Evolutionary conservation across 1,140 invertebrate species (phyloP).

Genomic region (Calosoma granatense): DNA sequence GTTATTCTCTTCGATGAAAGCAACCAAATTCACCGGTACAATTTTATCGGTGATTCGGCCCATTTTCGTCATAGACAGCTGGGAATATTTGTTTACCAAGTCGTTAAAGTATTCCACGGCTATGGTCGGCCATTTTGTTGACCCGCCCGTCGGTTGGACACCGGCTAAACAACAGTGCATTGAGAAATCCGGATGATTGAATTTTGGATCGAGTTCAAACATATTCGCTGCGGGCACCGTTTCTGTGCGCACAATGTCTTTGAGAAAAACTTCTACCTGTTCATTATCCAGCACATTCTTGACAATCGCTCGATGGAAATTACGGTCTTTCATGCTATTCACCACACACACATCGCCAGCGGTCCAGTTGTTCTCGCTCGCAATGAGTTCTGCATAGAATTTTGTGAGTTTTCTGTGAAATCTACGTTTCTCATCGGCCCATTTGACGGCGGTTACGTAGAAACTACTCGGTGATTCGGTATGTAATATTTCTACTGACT

Average conservation of each 20-base stretch:
- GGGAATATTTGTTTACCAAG: slow-evolving; percentile 12
- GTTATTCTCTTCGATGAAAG: not conserved
- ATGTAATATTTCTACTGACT: not conserved
- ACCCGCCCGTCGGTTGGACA: slow-evolving; percentile 20
- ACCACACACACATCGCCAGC: slow-evolving; percentile 14
- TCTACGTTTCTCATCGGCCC: not conserved
- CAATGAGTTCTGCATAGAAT: slow-evolving; percentile 1
- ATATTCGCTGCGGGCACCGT: slow-evolving; percentile 13
- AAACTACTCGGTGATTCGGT: not conserved
- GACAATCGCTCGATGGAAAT: slow-evolving; percentile 14
- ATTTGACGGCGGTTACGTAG: not conserved
- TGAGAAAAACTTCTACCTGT: slow-evolving; percentile 15
- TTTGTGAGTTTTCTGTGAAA: slow-evolving; percentile 9
- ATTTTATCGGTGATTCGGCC: slow-evolving; percentile 13
- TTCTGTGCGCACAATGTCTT: slow-evolving; percentile 11
- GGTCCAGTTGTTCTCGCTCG: not conserved
- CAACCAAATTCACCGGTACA: not conserved
- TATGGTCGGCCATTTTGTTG: slow-evolving; percentile 18
- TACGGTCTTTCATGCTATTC: slow-evolving; percentile 10
- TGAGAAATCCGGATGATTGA: slow-evolving; percentile 14
- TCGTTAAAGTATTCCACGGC: slow-evolving; percentile 20
- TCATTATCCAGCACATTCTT: slow-evolving; percentile 12
- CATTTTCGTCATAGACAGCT: slow-evolving; percentile 16
- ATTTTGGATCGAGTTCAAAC: slow-evolving; percentile 14
- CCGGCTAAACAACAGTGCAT: slow-evolving; percentile 20